Percentiles rank a stretch among this genome's conserved stretches.
phyloP scores from a whole-genome alignment of 2,797 vertebrate genomes.

The Alauda arvensis region DNA sequence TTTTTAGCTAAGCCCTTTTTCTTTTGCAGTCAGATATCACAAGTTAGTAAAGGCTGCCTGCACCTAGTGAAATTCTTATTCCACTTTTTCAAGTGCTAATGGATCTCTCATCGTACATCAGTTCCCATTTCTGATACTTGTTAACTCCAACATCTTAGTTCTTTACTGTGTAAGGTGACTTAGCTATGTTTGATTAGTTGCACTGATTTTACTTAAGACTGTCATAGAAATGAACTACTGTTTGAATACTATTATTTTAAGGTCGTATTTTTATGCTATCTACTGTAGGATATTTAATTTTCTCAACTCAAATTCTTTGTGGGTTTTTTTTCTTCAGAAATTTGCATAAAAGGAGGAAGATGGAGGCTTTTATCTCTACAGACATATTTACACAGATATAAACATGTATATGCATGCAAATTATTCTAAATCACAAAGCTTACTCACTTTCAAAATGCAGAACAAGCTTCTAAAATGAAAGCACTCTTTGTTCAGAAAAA shows the following conservation, averaged over 20 bases:
- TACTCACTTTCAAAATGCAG: neutral
- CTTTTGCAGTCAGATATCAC: neutral
- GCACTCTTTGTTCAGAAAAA: neutral
- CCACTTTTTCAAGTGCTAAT: neutral
- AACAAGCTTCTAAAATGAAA: neutral
- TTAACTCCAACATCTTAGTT: neutral
- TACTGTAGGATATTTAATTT: neutral
- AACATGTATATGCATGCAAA: neutral
- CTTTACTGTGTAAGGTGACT: neutral
- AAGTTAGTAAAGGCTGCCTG: neutral
- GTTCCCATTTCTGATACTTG: neutral
- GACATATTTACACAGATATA: accelerated
- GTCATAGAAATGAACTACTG: neutral
- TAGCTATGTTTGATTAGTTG: neutral
- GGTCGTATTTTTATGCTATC: neutral
- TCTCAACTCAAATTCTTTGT: neutral
- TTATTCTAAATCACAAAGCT: neutral
- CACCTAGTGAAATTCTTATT: neutral
- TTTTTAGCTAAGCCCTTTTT: neutral
- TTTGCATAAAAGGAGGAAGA: neutral
- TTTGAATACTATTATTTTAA: neutral
- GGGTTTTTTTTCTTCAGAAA: neutral
- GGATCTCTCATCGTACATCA: neutral
- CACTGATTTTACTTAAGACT: neutral
- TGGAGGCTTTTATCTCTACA: neutral